Evolutionary conservation across 2,113 vertebrate genomes (phyloP).

Genomic region (Lophius piscatorius): DNA sequence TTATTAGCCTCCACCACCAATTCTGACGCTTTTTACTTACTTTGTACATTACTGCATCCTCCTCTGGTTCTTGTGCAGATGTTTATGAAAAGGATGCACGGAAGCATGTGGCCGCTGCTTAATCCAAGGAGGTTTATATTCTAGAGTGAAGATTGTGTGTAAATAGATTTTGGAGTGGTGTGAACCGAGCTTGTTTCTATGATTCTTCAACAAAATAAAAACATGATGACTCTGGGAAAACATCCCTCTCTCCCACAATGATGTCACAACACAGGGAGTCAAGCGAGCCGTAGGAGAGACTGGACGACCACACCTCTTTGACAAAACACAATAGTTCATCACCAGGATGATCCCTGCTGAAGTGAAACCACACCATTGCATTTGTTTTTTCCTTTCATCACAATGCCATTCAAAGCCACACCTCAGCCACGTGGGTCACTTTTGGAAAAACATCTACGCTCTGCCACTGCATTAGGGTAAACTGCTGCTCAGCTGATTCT

Average conservation of each 20-base stretch:
- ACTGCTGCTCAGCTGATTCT: slow-evolving; percentile 1
- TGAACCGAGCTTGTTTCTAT: not conserved
- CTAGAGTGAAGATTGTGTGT: no score
- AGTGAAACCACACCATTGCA: slow-evolving; percentile 2
- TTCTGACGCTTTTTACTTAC: no score
- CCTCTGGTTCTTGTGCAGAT: no score
- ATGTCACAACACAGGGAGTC: slow-evolving; percentile 21
- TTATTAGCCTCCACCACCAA: no score
- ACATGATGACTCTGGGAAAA: not conserved
- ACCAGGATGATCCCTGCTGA: slow-evolving; percentile 15
- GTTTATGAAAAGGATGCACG: no score
- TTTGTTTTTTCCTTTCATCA: slow-evolving; percentile 23
- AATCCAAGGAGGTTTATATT: no score
- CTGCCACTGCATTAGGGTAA: not conserved
- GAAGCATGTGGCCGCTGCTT: no score
- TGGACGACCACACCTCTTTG: slow-evolving; percentile 31
- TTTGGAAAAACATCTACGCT: slow-evolving; percentile 11
- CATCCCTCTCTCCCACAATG: slow-evolving; percentile 31
- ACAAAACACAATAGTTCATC: slow-evolving; percentile 43
- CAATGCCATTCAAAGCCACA: slow-evolving; percentile 13
- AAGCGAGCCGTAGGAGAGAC: slow-evolving; percentile 11
- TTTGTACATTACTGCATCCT: no score
- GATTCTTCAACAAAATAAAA: slow-evolving; percentile 1
- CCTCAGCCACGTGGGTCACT: not conserved
- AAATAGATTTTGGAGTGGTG: no score